Base-by-base conservation (phyloP, 2,888 invertebrate genomes). In the Drosophila pseudotakahashii region DNA sequence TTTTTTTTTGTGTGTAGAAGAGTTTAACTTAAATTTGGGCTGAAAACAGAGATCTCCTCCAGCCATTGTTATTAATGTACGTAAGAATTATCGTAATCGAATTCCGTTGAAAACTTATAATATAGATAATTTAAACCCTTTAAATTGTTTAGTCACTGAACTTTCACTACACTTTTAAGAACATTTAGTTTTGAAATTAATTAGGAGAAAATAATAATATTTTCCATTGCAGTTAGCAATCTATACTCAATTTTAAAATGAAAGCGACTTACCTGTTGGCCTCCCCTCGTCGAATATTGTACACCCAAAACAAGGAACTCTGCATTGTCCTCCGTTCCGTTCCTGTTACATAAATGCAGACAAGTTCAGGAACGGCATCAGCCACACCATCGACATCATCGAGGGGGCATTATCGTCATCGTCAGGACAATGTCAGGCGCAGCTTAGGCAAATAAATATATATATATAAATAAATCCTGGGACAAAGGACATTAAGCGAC, bases 401-500 rank as follows among this genome's bases (percentile, higher is more conserved):
- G 42, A 34, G 2, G n/a, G 34, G 13, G 45, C 48, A 48, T 47
- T 32, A 63, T 55, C 34, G 73, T 45, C 44, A 76, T 80, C 86
- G 74, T 73, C 77, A 80, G 75, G 83, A 82, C 86, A 73, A 62
- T 89, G 89, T 89, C 86, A 86, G 73, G 55, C 75, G 72, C 86
- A 86, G 89, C 79, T 82, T 86, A 85, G 75, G 68, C 76, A 86
- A 89, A 89, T 89, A 55, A 72, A 82, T 74, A 69, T 71, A 48
- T 68, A 73, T 74, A 44, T 55, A 47, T 30, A 55, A 36, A 72
- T 83, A 74, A 78, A 75, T 86, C 78, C 78, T 63, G 64, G 81
- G 70, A 86, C 86, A 88, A 82, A 82, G 86, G 78, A 86, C 80
- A 82, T 78, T 75, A 78, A 78, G 73, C 81, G 84, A 85, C 81